A percentile compares a stretch with the other conserved stretches of the same genome.
phyloP scores from a whole-genome alignment of 2,113 vertebrate genomes.

The Corythornis vintsioides region DNA sequence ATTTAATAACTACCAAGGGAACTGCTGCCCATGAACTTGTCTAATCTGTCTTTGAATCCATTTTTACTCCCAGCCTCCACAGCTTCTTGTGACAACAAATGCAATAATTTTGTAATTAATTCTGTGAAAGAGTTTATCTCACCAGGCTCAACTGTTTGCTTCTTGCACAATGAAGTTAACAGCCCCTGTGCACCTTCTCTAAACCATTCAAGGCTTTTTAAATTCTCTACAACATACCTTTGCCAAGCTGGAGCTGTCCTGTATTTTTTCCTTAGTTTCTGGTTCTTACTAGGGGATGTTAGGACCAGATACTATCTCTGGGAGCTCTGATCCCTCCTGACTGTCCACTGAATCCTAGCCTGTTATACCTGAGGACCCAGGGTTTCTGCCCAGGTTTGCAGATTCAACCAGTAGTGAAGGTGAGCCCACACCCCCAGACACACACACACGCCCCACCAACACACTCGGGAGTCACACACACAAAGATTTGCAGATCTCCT shows the following conservation, averaged over 20 bases:
- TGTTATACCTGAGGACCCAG: rapidly evolving
- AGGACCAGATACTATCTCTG: background rate
- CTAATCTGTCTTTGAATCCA: background rate
- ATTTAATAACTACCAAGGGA: background rate
- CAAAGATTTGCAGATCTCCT: background rate
- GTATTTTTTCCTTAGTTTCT: background rate
- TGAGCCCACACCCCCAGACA: background rate
- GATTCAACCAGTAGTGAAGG: background rate
- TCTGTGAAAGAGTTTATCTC: background rate
- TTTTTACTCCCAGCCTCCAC: background rate
- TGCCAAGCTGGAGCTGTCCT: background rate
- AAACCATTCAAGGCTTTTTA: background rate
- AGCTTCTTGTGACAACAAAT: background rate
- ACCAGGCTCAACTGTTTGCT: background rate
- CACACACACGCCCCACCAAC: no score
- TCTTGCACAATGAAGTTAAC: background rate
- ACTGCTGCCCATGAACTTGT: background rate
- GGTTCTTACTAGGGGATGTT: background rate
- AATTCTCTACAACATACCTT: background rate
- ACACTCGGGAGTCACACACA: background rate
- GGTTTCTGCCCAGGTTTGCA: background rate
- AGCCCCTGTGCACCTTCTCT: background rate
- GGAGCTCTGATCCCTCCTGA: background rate
- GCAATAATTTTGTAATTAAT: background rate
- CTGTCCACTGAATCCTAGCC: background rate